Evolutionary conservation across 1,140 invertebrate species (phyloP).

Genomic region (Apis laboriosa): DNA sequence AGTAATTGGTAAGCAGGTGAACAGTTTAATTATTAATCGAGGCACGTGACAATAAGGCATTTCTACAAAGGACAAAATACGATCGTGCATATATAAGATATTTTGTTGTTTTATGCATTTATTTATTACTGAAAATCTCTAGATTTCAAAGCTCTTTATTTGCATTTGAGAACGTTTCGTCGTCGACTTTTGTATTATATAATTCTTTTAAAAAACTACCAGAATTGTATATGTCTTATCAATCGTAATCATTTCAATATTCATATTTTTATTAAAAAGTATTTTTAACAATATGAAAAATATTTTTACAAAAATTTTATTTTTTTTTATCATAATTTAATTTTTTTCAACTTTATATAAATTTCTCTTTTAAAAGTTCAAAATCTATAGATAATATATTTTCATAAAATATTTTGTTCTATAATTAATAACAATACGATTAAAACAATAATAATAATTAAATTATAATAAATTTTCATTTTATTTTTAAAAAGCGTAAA

Average conservation of each 20-base stretch:
- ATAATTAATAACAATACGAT: no score
- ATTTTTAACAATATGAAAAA: neutral
- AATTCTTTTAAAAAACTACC: neutral
- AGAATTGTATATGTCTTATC: neutral
- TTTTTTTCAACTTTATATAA: neutral
- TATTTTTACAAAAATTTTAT: neutral
- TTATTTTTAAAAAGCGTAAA: neutral
- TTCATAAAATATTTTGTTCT: neutral
- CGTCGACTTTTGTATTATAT: neutral
- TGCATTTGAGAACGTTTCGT: neutral
- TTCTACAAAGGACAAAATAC: slow-evolving; percentile 72
- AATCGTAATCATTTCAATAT: no score
- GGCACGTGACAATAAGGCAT: slow-evolving; percentile 76
- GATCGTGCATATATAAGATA: slow-evolving; percentile 64
- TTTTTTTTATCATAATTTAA: neutral
- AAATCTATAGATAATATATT: neutral
- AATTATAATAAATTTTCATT: no score
- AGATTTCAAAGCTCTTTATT: neutral
- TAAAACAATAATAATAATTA: neutral
- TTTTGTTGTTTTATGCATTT: neutral
- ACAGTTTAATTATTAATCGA: slow-evolving; percentile 75
- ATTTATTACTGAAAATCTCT: neutral
- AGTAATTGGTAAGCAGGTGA: slow-evolving; percentile 72
- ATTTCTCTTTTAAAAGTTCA: neutral
- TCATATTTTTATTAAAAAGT: neutral